Evolutionary conservation across 2,797 vertebrate species (phyloP), one percentile per base, ranked within the genome.

Genomic region (Trachurus trachurus): DNA sequence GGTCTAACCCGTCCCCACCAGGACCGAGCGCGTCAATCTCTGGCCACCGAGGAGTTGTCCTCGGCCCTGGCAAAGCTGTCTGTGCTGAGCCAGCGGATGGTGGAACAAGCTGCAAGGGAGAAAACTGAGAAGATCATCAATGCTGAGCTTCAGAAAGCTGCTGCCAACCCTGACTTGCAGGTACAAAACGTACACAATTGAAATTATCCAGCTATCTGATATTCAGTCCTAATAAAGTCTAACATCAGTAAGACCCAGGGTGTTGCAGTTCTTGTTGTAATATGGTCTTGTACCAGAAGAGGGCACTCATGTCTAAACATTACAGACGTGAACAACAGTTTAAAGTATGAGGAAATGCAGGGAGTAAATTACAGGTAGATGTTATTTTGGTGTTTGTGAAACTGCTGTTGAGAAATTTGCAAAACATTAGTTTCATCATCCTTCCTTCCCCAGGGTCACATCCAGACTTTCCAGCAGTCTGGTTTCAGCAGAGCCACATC

Each of bases 51-150:
- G 0, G 98, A 99, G 88, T 92, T 99, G 34, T 99, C 98, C 0
- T 99, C 98, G 0, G 98, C 98, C 1, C 86, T 99, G 88, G 98
- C 98, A 49, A 99, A 99, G 90, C 95, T 99, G 12, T 99, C 98
- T 0, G 97, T 99, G 64, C 95, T 99, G 75, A 99, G 98, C 81
- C 98, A 99, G 92, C 95, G 98, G 0, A 99, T 99, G 98, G 98
- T 99, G 86, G 98, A 99, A 89, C 98, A 99, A 88, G 98, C 98
- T 0, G 98, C 98, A 0, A 93, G 98, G 0, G 98, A 99, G 89
- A 99, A 99, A 89, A 99, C 98, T 0, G 98, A 99, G 89, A 99
- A 99, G 76, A 99, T 99, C 76, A 99, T 99, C 92, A 99, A 97
- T 0, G 98, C 98, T 0, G 98, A 99, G 91, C 94, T 99, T 19